Evolutionary conservation across 2,797 vertebrate species (phyloP).

Genomic region (Poecile montanus): DNA sequence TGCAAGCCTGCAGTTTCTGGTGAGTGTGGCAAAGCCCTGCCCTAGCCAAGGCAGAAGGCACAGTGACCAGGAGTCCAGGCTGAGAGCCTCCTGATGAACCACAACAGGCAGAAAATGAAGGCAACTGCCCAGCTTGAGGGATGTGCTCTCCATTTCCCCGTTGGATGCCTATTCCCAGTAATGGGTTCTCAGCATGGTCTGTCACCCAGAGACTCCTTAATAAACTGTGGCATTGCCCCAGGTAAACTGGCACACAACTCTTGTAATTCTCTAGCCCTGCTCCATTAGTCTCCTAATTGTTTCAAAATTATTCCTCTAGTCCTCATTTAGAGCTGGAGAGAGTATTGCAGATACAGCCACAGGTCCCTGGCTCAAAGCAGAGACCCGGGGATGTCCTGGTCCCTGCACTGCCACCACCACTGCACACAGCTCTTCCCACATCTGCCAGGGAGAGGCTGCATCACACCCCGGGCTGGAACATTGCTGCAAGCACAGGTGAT

Average conservation of each 20-base stretch:
- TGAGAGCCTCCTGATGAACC: background rate
- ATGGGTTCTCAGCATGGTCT: background rate
- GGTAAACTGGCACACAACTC: background rate
- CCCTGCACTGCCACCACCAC: background rate
- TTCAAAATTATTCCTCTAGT: background rate
- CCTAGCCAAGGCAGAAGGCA: background rate
- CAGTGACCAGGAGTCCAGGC: rapidly evolving
- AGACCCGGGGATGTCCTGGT: background rate
- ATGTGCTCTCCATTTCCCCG: background rate
- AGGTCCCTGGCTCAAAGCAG: background rate
- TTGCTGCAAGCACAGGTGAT: background rate
- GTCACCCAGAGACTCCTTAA: background rate
- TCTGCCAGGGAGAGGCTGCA: background rate
- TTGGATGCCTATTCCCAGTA: background rate
- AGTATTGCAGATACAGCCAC: background rate
- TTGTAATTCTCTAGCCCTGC: background rate
- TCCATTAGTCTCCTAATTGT: background rate
- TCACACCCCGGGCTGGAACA: background rate
- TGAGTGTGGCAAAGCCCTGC: rapidly evolving
- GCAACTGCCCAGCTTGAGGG: background rate
- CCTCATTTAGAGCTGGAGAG: background rate
- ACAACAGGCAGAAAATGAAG: background rate
- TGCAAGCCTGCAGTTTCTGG: background rate
- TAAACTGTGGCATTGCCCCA: background rate
- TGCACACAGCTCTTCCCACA: rapidly evolving